Conservation (phyloP, 37 sponge, comb jelly and placozoan genomes). For the Crambe crambe region DNA sequence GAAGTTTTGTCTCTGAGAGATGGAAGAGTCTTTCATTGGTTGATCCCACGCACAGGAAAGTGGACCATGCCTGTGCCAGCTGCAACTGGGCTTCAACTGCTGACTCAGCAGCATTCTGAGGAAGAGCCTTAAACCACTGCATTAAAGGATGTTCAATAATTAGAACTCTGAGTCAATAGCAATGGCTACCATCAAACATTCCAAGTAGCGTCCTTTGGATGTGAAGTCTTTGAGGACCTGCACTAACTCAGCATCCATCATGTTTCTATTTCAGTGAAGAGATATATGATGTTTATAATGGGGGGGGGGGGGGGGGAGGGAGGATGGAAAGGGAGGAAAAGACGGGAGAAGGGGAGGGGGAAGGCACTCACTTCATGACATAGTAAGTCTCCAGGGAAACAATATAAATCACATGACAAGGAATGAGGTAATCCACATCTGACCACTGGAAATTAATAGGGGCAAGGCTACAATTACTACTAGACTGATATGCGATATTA, state of each 20-base stretch:
- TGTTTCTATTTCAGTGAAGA: conserved; percentile 4
- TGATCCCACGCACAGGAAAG: conserved; percentile 27
- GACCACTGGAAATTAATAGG: conserved; percentile 1
- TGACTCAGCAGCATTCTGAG: not conserved
- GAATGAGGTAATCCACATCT: conserved; percentile 4
- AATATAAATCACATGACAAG: conserved; percentile 54
- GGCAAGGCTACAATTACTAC: not conserved
- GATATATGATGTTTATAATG: too few relatives aligned
- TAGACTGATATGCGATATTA: too few relatives aligned
- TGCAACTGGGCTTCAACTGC: conserved; percentile 34
- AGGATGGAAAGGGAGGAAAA: not conserved
- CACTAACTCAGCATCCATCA: conserved; percentile 39
- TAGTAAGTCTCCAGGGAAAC: conserved; percentile 67
- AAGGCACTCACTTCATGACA: conserved; percentile 10
- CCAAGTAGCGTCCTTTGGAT: conserved; percentile 17
- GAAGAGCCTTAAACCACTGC: conserved; percentile 21
- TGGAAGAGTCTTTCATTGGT: conserved; percentile 6
- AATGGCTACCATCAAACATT: conserved; percentile 37
- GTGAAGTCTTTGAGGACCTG: conserved; percentile 34
- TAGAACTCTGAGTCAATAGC: not conserved
- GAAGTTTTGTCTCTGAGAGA: not conserved
- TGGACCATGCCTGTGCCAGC: conserved; percentile 38
- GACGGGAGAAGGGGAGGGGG: not conserved
- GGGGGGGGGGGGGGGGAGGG: too few relatives aligned
- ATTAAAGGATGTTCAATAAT: not conserved